Evolutionary conservation across 2,888 invertebrate genomes (phyloP).

Genomic region (Clanis bilineata): DNA sequence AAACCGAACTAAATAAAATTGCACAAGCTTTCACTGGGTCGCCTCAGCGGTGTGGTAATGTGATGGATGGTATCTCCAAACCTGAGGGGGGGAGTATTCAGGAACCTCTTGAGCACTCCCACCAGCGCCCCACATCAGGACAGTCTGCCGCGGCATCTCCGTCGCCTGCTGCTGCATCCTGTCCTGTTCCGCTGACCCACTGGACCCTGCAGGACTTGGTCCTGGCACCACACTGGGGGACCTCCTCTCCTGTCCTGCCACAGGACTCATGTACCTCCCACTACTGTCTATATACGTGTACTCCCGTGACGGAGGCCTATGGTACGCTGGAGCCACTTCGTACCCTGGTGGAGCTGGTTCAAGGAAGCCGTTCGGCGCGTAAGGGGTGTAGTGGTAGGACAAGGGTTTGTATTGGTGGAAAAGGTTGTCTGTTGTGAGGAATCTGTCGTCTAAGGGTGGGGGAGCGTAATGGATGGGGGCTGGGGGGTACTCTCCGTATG

Average conservation of each 20-base stretch:
- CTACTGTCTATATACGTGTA: constrained; percentile 82
- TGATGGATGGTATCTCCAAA: constrained; percentile 78
- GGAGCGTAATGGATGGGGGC: constrained; percentile 88
- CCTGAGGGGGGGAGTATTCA: constrained; percentile 77
- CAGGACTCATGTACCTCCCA: constrained; percentile 83
- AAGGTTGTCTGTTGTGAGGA: constrained; percentile 92
- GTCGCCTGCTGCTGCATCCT: constrained; percentile 69
- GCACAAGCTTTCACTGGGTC: constrained; percentile 68
- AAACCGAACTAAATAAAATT: constrained; percentile 33
- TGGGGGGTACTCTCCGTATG: constrained; percentile 88
- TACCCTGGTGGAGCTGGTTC: constrained; percentile 86
- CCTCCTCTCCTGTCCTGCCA: constrained; percentile 84
- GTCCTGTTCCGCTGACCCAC: constrained; percentile 69
- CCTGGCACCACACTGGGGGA: constrained; percentile 83
- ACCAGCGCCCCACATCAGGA: constrained; percentile 94
- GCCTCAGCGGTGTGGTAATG: constrained; percentile 80
- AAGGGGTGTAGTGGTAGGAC: constrained; percentile 89
- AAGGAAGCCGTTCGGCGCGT: constrained; percentile 92
- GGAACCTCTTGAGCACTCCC: constrained; percentile 71
- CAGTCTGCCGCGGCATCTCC: constrained; percentile 91
- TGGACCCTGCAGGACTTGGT: constrained; percentile 72
- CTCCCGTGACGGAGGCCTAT: constrained; percentile 83
- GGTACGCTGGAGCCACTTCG: constrained; percentile 84
- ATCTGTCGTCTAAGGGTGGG: constrained; percentile 84
- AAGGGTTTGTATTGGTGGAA: constrained; percentile 95